Evolutionary conservation across 2,888 invertebrate genomes (phyloP).

Genomic region (Eupithecia exiguata): DNA sequence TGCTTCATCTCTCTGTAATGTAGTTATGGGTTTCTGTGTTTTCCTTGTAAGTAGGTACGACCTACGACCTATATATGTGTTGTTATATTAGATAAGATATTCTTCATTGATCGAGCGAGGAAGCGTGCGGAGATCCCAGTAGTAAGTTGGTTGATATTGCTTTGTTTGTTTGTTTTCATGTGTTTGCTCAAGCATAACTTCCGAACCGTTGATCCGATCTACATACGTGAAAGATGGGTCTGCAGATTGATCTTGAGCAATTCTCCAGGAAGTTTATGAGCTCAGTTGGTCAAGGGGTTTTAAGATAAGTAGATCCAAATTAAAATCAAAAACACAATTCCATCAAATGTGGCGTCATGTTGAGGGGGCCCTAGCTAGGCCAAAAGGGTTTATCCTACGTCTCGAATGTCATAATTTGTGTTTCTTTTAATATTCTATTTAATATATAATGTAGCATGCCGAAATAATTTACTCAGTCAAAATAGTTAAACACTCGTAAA

Average conservation of each 20-base stretch:
- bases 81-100: slow-evolving; percentile 48
- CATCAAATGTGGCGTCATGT: not conserved
- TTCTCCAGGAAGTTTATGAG: not conserved
- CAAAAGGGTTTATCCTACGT: not conserved
- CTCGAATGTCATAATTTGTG: not conserved
- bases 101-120: slow-evolving; percentile 11
- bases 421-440: not conserved
- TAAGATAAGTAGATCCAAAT: not conserved
- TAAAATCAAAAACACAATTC: not conserved
- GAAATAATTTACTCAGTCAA: slow-evolving; percentile 5
- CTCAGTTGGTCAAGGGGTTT: not conserved
- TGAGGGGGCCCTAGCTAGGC: not conserved
- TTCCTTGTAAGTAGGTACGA: slow-evolving; percentile 43
- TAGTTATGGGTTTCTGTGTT: slow-evolving; percentile 42
- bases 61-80: slow-evolving; percentile 39
- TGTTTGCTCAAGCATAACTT: not conserved
- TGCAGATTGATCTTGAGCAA: not conserved
- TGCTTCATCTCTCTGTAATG: slow-evolving; percentile 36
- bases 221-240: not conserved
- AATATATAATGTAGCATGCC: not conserved
- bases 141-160: not conserved
- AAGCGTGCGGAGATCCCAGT: not conserved
- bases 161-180: not conserved
- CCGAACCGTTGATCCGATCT: not conserved
- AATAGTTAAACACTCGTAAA: slow-evolving; percentile 16